A percentile compares a stretch with the other conserved stretches of the same genome.
These are phyloP conservation scores for Aleiodes sp. DNA, from an alignment of 1,140 invertebrate species.

Conservation along the genomic window DNA sequence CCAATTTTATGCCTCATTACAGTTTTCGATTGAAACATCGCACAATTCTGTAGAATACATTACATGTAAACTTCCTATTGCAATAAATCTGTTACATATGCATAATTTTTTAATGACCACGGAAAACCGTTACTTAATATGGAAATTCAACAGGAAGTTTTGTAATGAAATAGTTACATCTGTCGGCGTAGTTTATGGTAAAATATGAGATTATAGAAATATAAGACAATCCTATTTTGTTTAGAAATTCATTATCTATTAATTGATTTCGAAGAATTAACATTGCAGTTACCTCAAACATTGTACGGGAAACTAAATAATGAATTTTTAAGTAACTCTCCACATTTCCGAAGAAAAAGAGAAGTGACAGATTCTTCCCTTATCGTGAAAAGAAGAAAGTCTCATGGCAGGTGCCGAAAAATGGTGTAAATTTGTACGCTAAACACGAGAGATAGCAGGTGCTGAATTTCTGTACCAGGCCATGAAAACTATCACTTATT, in stretches of 20 bases:
- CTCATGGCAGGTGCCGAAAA: slow-evolving; percentile 23
- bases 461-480: not conserved
- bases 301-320: too few relatives aligned
- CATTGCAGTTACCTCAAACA: not conserved
- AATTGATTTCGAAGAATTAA: not conserved
- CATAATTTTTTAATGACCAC: not conserved
- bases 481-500: not conserved
- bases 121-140: not conserved
- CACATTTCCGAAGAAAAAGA: too few relatives aligned
- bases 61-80: too few relatives aligned
- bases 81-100: too few relatives aligned
- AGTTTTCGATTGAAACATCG: slow-evolving; percentile 8
- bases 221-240: not conserved
- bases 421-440: slow-evolving; percentile 29
- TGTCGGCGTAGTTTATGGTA: not conserved
- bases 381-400: not conserved
- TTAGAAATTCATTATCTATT: not conserved
- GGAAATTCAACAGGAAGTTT: not conserved
- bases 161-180: not conserved
- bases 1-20: slow-evolving; percentile 9
- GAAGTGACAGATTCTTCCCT: not conserved
- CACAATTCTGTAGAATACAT: too few relatives aligned
- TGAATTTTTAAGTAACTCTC: too few relatives aligned
- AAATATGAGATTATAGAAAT: not conserved
- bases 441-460: slow-evolving; percentile 25